phyloP scores from a whole-genome alignment of 30 jellyfish, hydroid and myxozoan genomes.

The Pseudorhiza aurosa region DNA sequence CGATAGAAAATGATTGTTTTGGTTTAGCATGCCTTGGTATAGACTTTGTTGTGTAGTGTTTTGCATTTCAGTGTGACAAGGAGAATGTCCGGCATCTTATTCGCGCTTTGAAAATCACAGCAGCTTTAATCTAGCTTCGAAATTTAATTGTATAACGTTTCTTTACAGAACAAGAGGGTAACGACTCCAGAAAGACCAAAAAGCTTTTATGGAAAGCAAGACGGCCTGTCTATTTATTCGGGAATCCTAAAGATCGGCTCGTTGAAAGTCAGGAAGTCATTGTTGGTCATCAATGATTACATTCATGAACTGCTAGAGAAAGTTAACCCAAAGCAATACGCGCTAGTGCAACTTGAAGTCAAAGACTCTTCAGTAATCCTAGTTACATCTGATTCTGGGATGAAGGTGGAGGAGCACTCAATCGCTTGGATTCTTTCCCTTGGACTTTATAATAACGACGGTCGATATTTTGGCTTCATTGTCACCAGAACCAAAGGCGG shows the following conservation, averaged over 20 bases:
- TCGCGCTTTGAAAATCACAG: no score
- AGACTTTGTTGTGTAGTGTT: no score
- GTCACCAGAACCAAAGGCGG: constrained; percentile 58
- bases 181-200: constrained; percentile 51
- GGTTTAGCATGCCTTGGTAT: no score
- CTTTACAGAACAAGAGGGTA: constrained; percentile 26
- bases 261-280: constrained; percentile 76
- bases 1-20: no score
- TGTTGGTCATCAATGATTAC: constrained; percentile 80
- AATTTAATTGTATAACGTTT: no score
- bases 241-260: constrained; percentile 74
- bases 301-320: constrained; percentile 71
- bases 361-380: constrained; percentile 32
- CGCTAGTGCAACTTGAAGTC: constrained; percentile 57
- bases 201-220: constrained; percentile 35
- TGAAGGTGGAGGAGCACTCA: constrained; percentile 72
- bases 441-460: constrained; percentile 81
- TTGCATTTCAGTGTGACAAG: no score
- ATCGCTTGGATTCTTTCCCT: constrained; percentile 85
- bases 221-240: not conserved
- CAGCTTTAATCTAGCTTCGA: no score
- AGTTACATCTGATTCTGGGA: constrained; percentile 33
- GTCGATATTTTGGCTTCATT: constrained; percentile 86
- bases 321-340: constrained; percentile 76
- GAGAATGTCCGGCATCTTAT: no score